Evolutionary conservation across 2,797 vertebrate species (phyloP).

Genomic region (Spinus pinus): DNA sequence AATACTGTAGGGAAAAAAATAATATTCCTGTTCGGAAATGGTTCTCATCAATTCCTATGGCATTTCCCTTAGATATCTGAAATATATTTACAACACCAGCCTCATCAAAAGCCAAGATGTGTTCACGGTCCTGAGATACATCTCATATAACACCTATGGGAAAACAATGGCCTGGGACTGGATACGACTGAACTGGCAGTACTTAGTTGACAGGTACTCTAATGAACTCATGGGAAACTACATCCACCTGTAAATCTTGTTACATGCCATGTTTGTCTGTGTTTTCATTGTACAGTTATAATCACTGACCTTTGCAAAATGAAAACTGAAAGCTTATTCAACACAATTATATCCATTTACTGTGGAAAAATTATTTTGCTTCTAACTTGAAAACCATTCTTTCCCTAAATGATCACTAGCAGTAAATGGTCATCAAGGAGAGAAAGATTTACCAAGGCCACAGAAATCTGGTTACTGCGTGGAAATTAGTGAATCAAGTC

Average conservation of each 20-base stretch:
- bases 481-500: neutral
- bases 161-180: constrained; percentile 95
- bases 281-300: neutral
- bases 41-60: neutral
- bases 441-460: neutral
- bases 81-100: constrained; percentile 77
- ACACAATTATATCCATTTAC: neutral
- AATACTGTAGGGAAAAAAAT: neutral
- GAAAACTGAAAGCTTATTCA: neutral
- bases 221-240: neutral
- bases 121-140: constrained; percentile 89
- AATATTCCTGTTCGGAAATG: neutral
- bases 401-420: neutral
- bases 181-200: constrained; percentile 94
- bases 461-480: neutral
- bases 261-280: neutral
- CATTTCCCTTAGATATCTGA: constrained; percentile 76
- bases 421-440: neutral
- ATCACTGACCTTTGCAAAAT: neutral
- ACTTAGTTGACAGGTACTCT: constrained; percentile 85
- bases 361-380: neutral
- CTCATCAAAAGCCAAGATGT: constrained; percentile 91
- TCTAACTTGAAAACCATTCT: neutral
- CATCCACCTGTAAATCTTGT: neutral
- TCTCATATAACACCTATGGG: constrained; percentile 86